Conservation (phyloP, 2,888 invertebrate species). For the Nowickia ferox region DNA sequence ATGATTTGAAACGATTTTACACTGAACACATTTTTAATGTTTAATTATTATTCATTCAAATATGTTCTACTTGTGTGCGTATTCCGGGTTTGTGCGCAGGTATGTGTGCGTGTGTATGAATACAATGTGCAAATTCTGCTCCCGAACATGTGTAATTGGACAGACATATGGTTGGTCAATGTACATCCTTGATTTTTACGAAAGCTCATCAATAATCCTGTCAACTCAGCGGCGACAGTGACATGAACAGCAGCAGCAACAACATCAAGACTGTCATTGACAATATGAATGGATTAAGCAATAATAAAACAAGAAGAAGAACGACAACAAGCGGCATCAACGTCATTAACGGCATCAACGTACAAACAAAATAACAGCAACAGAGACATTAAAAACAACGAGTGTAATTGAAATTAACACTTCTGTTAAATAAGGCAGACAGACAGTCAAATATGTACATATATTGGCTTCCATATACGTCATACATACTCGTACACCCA, state of each 20-base stretch:
- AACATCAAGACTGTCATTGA: not conserved
- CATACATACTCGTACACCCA: not conserved
- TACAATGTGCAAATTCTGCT: too few relatives aligned
- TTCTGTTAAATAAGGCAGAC: not conserved
- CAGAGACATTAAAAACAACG: conserved; percentile 5
- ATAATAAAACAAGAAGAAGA: not conserved
- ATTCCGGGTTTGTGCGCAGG: too few relatives aligned
- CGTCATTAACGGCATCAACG: not conserved
- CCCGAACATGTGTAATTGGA: too few relatives aligned
- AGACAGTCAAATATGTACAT: too few relatives aligned
- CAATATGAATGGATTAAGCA: not conserved
- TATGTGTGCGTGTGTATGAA: too few relatives aligned
- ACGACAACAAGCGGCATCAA: not conserved
- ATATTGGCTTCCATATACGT: not conserved
- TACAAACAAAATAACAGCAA: not conserved
- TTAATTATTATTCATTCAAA: too few relatives aligned
- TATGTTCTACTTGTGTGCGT: too few relatives aligned
- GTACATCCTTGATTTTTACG: not conserved
- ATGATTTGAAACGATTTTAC: too few relatives aligned
- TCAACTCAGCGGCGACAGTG: conserved; percentile 12
- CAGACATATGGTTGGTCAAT: too few relatives aligned
- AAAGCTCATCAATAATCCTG: conserved; percentile 25
- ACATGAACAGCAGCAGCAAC: not conserved
- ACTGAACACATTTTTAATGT: too few relatives aligned
- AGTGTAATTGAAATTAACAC: conserved; percentile 15